Percentiles rank a stretch among this genome's conserved stretches.
phyloP scores from a whole-genome alignment of 2,888 invertebrate genomes.

The Quadroppia sp. region DNA sequence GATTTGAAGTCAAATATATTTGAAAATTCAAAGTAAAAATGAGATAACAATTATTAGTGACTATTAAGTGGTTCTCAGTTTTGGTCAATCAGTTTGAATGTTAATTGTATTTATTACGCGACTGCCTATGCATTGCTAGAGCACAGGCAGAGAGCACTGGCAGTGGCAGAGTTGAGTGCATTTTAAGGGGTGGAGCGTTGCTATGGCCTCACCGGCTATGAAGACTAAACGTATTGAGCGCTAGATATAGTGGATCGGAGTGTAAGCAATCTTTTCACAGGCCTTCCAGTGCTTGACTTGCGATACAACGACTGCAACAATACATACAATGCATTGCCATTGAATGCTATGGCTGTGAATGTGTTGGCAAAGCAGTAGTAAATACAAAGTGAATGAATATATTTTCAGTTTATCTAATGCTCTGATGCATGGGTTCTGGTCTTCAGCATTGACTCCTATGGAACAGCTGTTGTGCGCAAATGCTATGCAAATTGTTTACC shows the following conservation, averaged over 20 bases:
- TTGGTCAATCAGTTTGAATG: slow-evolving; percentile 1
- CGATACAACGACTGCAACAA: background rate
- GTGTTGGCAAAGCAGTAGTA: background rate
- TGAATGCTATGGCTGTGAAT: background rate
- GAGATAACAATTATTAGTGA: background rate
- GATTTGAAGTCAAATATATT: background rate
- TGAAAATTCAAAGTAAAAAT: background rate
- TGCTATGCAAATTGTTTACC: slow-evolving; percentile 30
- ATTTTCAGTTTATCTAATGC: slow-evolving; percentile 27
- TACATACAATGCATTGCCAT: background rate
- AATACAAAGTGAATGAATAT: slow-evolving; percentile 18
- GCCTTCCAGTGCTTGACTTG: slow-evolving; percentile 15
- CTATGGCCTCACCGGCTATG: slow-evolving; percentile 21
- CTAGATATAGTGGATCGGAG: slow-evolving; percentile 31
- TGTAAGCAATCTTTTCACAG: slow-evolving; percentile 29
- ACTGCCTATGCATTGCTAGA: slow-evolving; percentile 8
- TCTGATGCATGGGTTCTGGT: slow-evolving; percentile 9
- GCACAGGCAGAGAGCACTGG: too few species aligned
- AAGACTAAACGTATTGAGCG: slow-evolving; percentile 20
- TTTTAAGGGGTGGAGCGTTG: slow-evolving; percentile 25
- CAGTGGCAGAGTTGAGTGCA: slow-evolving; percentile 12
- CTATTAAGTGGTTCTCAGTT: background rate
- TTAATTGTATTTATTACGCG: slow-evolving; percentile 7
- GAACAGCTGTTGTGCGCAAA: slow-evolving; percentile 32
- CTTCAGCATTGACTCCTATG: background rate